phyloP scores from a whole-genome alignment of 2,797 vertebrate genomes.

The Cynopterus sphinx region DNA sequence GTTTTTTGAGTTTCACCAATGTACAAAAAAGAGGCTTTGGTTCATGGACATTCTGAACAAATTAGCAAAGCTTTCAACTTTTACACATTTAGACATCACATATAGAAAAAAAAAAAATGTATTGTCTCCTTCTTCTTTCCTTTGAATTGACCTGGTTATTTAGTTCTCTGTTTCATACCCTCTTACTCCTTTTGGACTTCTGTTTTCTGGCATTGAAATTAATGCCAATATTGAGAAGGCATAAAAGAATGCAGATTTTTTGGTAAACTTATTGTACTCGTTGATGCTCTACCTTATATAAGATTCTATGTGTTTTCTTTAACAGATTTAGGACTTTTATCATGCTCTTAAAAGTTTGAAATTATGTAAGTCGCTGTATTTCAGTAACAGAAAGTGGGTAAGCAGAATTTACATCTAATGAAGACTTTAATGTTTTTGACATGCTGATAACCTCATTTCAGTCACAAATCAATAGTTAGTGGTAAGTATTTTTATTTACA shows the following conservation, averaged over 20 bases:
- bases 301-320: not conserved
- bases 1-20: not conserved
- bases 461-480: not conserved
- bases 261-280: not conserved
- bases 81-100: not conserved
- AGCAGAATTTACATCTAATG: not conserved
- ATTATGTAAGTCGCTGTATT: not conserved
- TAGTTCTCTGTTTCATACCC: not conserved
- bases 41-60: not conserved
- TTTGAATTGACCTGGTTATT: not conserved
- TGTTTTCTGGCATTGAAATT: not conserved
- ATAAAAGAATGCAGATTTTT: not conserved
- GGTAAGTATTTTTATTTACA: not conserved
- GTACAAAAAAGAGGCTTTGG: not conserved
- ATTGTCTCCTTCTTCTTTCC: not conserved
- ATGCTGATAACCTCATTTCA: not conserved
- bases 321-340: not conserved
- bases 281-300: not conserved
- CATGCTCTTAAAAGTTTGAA: not conserved
- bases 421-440: not conserved
- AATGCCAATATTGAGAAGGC: not conserved
- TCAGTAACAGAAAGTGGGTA: not conserved
- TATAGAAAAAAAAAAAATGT: not conserved
- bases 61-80: not conserved
- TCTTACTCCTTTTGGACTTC: not conserved